Percentiles rank a stretch among this genome's conserved stretches.
Evolutionary conservation across 2,797 vertebrate species (phyloP).

Genomic region (Lepidocolaptes lacrymiger): DNA sequence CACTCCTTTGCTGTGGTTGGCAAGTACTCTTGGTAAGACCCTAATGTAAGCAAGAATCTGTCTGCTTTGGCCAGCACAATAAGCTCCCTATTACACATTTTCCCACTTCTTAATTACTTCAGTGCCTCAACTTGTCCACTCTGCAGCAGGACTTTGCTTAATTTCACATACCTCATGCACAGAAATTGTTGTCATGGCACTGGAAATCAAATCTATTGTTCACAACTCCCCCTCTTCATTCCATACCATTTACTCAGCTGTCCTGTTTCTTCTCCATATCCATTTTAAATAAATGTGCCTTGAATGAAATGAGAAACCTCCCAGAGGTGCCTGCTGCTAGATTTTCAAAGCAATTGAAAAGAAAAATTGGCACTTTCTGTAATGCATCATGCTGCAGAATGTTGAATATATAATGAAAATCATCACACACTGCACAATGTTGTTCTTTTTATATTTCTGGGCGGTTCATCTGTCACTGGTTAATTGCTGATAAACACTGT

Average conservation of each 20-base stretch:
- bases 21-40: not conserved
- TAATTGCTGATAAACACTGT: conserved; percentile 71
- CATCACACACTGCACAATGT: conserved; percentile 13
- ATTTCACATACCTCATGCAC: not conserved
- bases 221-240: not conserved
- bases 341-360: conserved; percentile 60
- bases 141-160: not conserved
- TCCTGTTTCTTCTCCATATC: not conserved
- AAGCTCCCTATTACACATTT: not conserved
- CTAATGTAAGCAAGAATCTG: not conserved
- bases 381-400: conserved; percentile 25
- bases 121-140: not conserved
- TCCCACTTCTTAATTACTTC: not conserved
- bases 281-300: conserved; percentile 41
- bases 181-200: conserved; percentile 43
- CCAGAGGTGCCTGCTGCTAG: conserved; percentile 41
- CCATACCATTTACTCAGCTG: conserved; percentile 11
- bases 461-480: conserved; percentile 46
- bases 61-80: not conserved
- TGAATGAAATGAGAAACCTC: conserved; percentile 48
- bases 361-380: conserved; percentile 50
- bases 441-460: conserved; percentile 55
- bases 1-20: conserved; percentile 13
- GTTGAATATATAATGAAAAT: conserved; percentile 43
- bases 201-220: conserved; percentile 41